A percentile compares a stretch with the other conserved stretches of the same genome.
Evolutionary conservation across 1,140 invertebrate species (phyloP).

Genomic region (Polypedilum pembai): DNA sequence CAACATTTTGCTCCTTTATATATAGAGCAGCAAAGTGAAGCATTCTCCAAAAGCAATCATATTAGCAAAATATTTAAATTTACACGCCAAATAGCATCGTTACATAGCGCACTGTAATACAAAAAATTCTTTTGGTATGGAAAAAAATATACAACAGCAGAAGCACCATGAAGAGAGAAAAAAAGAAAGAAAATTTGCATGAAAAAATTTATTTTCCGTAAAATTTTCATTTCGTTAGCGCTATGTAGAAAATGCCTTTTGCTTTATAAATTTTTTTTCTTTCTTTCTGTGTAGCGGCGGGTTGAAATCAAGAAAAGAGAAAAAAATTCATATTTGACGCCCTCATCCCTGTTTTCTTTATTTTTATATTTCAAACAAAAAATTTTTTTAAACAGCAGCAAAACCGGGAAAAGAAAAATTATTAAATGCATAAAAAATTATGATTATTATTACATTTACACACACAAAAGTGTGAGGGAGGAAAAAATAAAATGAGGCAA

Average conservation of each 20-base stretch:
- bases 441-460: slow-evolving; percentile 16
- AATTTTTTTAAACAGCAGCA: background rate
- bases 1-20: background rate
- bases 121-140: background rate
- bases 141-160: background rate
- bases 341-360: background rate
- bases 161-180: background rate
- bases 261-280: background rate
- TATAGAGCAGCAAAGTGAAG: background rate
- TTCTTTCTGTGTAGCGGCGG: background rate
- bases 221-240: slow-evolving; percentile 18
- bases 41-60: slow-evolving; percentile 4
- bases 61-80: slow-evolving; percentile 28
- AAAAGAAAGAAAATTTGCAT: slow-evolving; percentile 20
- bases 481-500: slow-evolving; percentile 1
- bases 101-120: background rate
- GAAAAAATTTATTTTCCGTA: slow-evolving; percentile 23
- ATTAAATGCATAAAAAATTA: slow-evolving; percentile 26
- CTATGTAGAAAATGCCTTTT: slow-evolving; percentile 12
- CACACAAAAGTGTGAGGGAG: background rate
- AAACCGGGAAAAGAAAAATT: slow-evolving; percentile 21
- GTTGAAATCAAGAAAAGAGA: background rate
- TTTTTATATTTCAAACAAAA: background rate
- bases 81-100: slow-evolving; percentile 21
- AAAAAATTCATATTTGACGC: slow-evolving; percentile 18